phyloP scores from a whole-genome alignment of 2,888 invertebrate genomes.

The Plemyria rubiginata region DNA sequence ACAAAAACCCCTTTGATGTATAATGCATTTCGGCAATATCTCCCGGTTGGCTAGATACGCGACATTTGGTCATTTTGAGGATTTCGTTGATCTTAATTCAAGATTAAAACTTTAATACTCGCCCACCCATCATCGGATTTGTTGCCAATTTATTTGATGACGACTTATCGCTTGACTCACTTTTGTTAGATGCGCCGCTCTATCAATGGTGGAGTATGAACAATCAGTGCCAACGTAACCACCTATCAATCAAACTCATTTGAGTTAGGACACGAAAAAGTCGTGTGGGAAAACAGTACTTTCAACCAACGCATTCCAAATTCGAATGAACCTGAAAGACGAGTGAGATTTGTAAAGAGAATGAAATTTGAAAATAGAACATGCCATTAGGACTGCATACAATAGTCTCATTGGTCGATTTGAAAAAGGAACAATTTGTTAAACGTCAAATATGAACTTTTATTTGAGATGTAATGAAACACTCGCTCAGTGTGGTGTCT shows the following conservation, averaged over 20 bases:
- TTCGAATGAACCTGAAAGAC: slow-evolving; percentile 83
- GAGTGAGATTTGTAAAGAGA: slow-evolving; percentile 83
- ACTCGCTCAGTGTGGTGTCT: slow-evolving; percentile 72
- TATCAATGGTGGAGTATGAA: slow-evolving; percentile 55
- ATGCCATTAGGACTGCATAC: slow-evolving; percentile 83
- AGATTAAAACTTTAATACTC: slow-evolving; percentile 77
- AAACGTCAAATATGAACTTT: slow-evolving; percentile 85
- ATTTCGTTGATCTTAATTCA: slow-evolving; percentile 79
- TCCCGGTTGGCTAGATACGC: slow-evolving; percentile 70
- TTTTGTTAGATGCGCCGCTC: slow-evolving; percentile 52
- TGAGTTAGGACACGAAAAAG: slow-evolving; percentile 77
- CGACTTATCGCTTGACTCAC: slow-evolving; percentile 47
- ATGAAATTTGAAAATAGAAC: slow-evolving; percentile 85
- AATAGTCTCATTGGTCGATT: slow-evolving; percentile 85
- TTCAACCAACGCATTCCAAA: slow-evolving; percentile 79
- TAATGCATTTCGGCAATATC: slow-evolving; percentile 81
- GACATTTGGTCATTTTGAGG: slow-evolving; percentile 80
- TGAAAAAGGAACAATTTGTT: slow-evolving; percentile 85
- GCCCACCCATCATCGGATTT: slow-evolving; percentile 49
- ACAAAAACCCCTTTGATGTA: slow-evolving; percentile 83
- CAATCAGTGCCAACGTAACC: slow-evolving; percentile 67
- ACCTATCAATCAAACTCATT: slow-evolving; percentile 82
- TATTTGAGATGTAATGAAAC: slow-evolving; percentile 80
- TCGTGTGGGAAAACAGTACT: slow-evolving; percentile 80
- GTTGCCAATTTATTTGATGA: slow-evolving; percentile 56